Conservation (phyloP, 2,888 invertebrate species). For the Galerucella pusilla region DNA sequence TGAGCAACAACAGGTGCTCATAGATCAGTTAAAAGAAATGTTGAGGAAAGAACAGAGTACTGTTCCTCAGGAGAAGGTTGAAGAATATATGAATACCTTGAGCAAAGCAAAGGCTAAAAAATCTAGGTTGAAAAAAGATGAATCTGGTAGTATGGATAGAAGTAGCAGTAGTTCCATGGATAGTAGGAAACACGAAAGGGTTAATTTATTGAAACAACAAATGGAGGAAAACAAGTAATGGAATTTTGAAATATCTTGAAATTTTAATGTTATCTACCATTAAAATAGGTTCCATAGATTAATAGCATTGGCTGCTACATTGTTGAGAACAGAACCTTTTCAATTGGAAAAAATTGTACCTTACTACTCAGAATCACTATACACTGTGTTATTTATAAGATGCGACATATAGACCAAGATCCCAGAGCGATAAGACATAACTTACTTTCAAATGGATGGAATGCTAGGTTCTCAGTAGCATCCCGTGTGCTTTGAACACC, state of each 20-base stretch:
- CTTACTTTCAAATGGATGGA: no score
- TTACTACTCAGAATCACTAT: no score
- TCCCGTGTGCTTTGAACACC: no score
- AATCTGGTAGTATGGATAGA: constrained; percentile 42
- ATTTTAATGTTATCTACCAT: neutral
- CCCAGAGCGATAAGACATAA: no score
- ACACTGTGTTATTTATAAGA: no score
- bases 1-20: constrained; percentile 62
- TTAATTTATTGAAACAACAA: constrained; percentile 67
- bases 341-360: no score
- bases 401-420: no score
- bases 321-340: no score
- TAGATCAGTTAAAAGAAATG: constrained; percentile 65
- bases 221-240: constrained; percentile 68
- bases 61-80: constrained; percentile 64
- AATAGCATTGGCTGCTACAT: no score
- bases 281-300: no score
- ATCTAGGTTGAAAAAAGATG: constrained; percentile 56
- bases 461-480: no score
- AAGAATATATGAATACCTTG: constrained; percentile 63
- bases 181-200: constrained; percentile 65
- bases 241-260: neutral
- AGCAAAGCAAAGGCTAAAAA: constrained; percentile 61
- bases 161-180: constrained; percentile 58
- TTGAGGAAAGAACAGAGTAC: constrained; percentile 63